Base-by-base conservation (phyloP, 2,888 invertebrate species). In the Augiades crinisus region DNA sequence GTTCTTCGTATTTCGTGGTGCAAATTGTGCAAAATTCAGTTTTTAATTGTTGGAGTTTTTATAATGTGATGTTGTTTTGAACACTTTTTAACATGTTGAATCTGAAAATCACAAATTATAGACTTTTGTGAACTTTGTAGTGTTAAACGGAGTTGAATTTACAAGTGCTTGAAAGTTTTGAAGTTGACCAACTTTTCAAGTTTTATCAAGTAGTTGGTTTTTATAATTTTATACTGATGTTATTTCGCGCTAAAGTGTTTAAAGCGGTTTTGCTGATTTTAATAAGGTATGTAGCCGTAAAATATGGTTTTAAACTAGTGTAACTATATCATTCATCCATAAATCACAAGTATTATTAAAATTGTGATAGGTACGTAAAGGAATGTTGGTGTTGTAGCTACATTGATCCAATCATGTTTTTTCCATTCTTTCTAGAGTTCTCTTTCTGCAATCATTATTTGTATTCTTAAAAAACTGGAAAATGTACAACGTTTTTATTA, bases 121-220 rank as follows among this genome's bases (percentile, higher is more conserved):
- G 8, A 30, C 6, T 40, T 50, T 27, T 36, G 43, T 50, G 43
- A 36, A 50, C 40, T 50, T 46, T 44, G 43, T 47, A 60, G 59
- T 63, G 67, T 67, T 67, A 64, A 67, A 61, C 62, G 59, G 70
- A 67, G 63, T 60, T 64, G 56, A 52, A 58, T 59, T 61, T 56
- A 61, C 65, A 8, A 41, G 75, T 80, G 75, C 73, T 70, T 62
- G 74, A 78, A 80, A 81, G 79, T 81, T 82, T 79, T 52, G 63
- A 63, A 66, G 65, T 76, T 75, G 67, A 67, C 63, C 58, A 73
- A 74, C 71, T 74, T 70, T 61, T 61, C 21, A 68, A 72, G 62
- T 71, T 68, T 59, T 60, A 37, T 55, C 51, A 56, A 68, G 70
- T 74, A 65, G 55, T 66, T 70, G 65, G 65, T 70, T 63, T 65